A percentile compares a stretch with the other conserved stretches of the same genome.
phyloP scores from a whole-genome alignment of 2,888 invertebrate species.

The Rhingia rostrata region DNA sequence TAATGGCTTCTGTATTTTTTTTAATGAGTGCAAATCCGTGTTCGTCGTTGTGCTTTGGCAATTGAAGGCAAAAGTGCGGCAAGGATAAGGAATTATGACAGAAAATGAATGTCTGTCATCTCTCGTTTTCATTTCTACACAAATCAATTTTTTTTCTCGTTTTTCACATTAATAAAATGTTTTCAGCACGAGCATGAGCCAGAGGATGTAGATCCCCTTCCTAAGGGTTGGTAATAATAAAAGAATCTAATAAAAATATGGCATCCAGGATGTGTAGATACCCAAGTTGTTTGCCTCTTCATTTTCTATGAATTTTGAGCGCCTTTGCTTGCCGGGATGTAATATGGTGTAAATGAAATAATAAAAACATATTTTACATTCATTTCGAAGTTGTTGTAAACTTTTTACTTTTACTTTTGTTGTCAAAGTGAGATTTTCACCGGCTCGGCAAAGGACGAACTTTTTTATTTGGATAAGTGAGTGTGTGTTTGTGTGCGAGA shows the following conservation, averaged over 20 bases:
- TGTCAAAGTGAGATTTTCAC: conserved; percentile 37
- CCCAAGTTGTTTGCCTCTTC: not conserved
- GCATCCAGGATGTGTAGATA: not conserved
- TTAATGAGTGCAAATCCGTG: conserved; percentile 58
- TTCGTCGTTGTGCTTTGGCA: conserved; percentile 14
- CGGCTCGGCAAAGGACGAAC: conserved; percentile 32
- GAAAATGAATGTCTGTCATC: conserved; percentile 48
- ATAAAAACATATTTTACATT: conserved; percentile 66
- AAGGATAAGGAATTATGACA: conserved; percentile 23
- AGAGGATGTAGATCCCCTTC: not conserved
- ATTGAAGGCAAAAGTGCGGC: not conserved
- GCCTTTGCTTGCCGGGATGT: conserved; percentile 20
- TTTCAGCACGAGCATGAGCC: not conserved
- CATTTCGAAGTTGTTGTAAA: conserved; percentile 42
- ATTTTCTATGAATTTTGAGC: conserved; percentile 1
- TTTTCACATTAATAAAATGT: not conserved
- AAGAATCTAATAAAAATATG: conserved; percentile 26
- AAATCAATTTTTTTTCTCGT: conserved; percentile 39
- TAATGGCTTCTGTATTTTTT: conserved; percentile 62
- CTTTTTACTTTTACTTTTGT: conserved; percentile 30
- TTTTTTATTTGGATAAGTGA: not conserved
- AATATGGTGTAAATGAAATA: conserved; percentile 54
- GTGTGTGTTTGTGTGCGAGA: not conserved
- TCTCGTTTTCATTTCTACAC: conserved; percentile 42
- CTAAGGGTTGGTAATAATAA: not conserved